Evolutionary conservation across 1,140 invertebrate species (phyloP), one percentile per base, ranked within the genome.

Genomic region (Hesperophylax magnus): DNA sequence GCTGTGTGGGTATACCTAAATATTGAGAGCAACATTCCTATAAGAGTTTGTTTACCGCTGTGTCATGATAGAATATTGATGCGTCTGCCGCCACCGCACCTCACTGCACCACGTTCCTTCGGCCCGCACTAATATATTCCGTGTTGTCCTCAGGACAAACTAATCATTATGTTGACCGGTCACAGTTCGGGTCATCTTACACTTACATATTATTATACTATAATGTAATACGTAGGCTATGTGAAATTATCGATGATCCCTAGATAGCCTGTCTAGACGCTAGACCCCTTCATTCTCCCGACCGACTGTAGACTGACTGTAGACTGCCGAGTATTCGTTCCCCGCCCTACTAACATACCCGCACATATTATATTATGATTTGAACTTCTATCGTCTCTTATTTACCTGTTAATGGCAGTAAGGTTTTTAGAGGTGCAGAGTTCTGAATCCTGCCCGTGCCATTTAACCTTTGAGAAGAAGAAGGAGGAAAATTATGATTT

Each of bases 221-320:
- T 47, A 47, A 34, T 34, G 34, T 34, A 34, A 47, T 47, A 27
- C 3, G 14, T 24, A 24, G 53, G 69, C 53, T 47, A 72, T 72
- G 69, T 72, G 69, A 72, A 39, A 72, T 72, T 72, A 53, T 72
- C 69, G 69, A 72, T 72, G 69, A 72, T 72, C 47, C 39, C 20
- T n/a, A 22, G 56, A 58, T 58, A 58, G n/a, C 56, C n/a, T 18
- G 56, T 47, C 39, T 47, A 22, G 56, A 18, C 56, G 56, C 56
- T 18, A n/a, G 56, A n/a, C 20, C n/a, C n/a, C 56, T 6, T 58
- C n/a, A 5, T 58, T 58, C 6, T 58, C 9, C 11, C 20, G 0
- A 8, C 20, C 20, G n/a, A 58, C n/a, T 58, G 56, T 4, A 58
- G n/a, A 18, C n/a, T 54, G 53, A 54, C 2, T 1, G 56, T 17